These are phyloP conservation scores for Aphelinus atriplicis DNA, from an alignment of 1,140 invertebrate species.

Conservation along the genomic window DNA sequence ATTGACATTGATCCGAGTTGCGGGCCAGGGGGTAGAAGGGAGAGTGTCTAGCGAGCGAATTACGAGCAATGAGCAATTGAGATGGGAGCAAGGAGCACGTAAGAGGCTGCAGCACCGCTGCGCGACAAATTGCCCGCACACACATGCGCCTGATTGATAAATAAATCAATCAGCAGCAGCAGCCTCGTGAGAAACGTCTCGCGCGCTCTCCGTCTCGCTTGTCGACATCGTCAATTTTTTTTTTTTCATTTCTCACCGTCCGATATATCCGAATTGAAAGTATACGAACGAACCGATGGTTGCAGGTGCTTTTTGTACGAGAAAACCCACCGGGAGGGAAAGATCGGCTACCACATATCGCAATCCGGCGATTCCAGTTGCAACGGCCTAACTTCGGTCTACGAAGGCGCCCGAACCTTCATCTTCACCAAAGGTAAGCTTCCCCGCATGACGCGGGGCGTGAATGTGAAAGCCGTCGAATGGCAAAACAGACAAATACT, in stretches of 20 bases:
- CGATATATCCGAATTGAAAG: not conserved
- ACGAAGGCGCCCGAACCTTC: conserved; percentile 71
- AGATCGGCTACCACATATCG: conserved; percentile 66
- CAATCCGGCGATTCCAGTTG: conserved; percentile 73
- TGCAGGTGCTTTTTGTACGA: conserved; percentile 73
- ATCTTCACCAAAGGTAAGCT: conserved; percentile 68
- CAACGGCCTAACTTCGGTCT: conserved; percentile 68
- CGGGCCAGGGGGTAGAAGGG: no score
- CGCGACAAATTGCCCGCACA: conserved; percentile 19
- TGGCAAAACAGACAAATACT: no score
- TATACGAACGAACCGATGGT: conserved; percentile 45
- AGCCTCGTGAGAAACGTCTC: not conserved
- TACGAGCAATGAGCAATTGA: conserved; percentile 18
- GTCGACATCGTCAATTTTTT: no score
- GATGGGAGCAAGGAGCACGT: not conserved
- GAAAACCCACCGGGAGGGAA: conserved; percentile 59
- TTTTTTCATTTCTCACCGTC: not conserved
- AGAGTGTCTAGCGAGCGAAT: not conserved
- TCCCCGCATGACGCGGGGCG: not conserved
- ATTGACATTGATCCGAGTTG: conserved; percentile 23
- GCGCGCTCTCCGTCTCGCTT: no score
- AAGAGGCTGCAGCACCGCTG: not conserved
- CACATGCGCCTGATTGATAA: conserved; percentile 47
- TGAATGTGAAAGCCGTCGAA: not conserved
- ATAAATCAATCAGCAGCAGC: conserved; percentile 53